phyloP scores from a whole-genome alignment of 37 sponge, comb jelly and placozoan genomes.

The Oscarella lobularis region DNA sequence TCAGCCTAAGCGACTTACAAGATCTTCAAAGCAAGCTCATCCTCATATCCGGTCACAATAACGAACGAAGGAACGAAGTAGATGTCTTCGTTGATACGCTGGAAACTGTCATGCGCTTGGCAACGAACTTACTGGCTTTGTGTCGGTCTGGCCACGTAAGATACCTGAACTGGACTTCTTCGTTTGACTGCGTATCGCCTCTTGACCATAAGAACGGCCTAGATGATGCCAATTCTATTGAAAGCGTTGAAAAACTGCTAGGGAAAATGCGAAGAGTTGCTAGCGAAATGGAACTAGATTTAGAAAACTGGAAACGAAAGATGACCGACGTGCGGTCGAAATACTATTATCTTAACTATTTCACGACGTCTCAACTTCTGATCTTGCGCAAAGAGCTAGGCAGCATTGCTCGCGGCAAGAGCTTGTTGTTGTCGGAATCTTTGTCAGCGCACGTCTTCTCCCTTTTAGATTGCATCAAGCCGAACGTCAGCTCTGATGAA shows the following conservation, averaged over 20 bases:
- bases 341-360: not conserved
- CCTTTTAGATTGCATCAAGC: not conserved
- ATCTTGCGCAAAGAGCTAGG: not conserved
- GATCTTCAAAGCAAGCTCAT: not conserved
- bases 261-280: not conserved
- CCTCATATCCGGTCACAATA: not conserved
- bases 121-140: not conserved
- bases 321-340: not conserved
- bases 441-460: not conserved
- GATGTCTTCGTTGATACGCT: not conserved
- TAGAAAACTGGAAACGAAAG: not conserved
- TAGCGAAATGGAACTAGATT: not conserved
- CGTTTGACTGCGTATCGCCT: too few relatives aligned
- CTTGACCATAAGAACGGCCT: too few relatives aligned
- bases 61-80: not conserved
- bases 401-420: not conserved
- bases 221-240: too few relatives aligned
- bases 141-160: not conserved
- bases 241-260: too few relatives aligned
- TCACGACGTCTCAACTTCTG: conserved; percentile 1
- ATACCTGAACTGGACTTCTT: too few relatives aligned
- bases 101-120: not conserved
- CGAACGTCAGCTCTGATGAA: not conserved
- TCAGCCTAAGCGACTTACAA: not conserved
- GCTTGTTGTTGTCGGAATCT: not conserved